Evolutionary conservation across 1,140 invertebrate species (phyloP).

Genomic region (Plectrocnemia conspersa): DNA sequence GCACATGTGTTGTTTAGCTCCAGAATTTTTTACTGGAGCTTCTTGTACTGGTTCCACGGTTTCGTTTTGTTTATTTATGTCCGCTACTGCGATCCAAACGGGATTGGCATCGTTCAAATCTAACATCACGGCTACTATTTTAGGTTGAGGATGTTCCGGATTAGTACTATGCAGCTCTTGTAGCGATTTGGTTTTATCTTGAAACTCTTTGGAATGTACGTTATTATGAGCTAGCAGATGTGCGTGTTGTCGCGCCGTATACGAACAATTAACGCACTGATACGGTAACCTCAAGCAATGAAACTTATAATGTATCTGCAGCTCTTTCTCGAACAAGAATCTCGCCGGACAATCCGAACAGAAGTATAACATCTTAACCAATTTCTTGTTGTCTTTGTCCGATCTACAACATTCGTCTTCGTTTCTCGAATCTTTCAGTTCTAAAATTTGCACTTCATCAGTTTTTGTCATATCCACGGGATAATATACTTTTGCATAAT

Average conservation of each 20-base stretch:
- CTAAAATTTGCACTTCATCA: constrained; percentile 65
- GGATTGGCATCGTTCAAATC: constrained; percentile 37
- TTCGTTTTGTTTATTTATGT: constrained; percentile 27
- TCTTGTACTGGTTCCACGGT: constrained; percentile 1
- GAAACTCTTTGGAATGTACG: constrained; percentile 78
- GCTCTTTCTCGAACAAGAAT: constrained; percentile 60
- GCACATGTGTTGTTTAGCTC: constrained; percentile 50
- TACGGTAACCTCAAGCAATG: constrained; percentile 60
- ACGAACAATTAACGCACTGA: constrained; percentile 74
- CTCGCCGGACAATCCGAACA: constrained; percentile 70
- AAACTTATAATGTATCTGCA: constrained; percentile 63
- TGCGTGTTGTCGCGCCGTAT: constrained; percentile 63
- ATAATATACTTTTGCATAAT: constrained; percentile 64
- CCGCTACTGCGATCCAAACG: constrained; percentile 47
- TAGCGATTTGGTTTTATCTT: constrained; percentile 69
- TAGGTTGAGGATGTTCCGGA: constrained; percentile 58
- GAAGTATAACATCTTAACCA: constrained; percentile 52
- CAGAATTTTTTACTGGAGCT: constrained; percentile 9
- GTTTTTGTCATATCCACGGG: constrained; percentile 59
- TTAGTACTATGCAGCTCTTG: constrained; percentile 62
- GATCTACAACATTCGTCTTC: constrained; percentile 28
- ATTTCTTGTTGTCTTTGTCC: constrained; percentile 31
- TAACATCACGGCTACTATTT: constrained; percentile 52
- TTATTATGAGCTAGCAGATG: constrained; percentile 68
- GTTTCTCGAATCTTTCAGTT: constrained; percentile 44